Evolutionary conservation across 2,888 invertebrate genomes (phyloP).

Genomic region (Slavum lentiscoides): DNA sequence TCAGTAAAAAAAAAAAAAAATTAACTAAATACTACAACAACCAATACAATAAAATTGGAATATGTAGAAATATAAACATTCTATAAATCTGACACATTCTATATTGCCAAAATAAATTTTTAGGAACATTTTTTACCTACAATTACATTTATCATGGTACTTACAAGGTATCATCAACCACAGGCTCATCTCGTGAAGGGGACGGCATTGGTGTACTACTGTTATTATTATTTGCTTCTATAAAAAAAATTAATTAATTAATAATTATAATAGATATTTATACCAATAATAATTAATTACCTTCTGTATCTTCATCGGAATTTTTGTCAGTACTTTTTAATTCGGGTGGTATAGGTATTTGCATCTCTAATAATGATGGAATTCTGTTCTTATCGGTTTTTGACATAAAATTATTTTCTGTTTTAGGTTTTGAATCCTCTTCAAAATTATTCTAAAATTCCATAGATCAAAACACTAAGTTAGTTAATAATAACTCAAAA

Average conservation of each 20-base stretch:
- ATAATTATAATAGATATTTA: background rate
- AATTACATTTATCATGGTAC: background rate
- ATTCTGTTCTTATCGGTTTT: constrained; percentile 53
- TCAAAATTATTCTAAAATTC: constrained; percentile 31
- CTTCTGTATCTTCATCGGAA: constrained; percentile 29
- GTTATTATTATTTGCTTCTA: constrained; percentile 25
- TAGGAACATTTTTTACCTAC: background rate
- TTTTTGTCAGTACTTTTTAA: constrained; percentile 46
- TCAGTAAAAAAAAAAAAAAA: no score
- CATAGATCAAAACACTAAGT: background rate
- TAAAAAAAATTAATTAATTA: background rate
- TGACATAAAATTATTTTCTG: constrained; percentile 36
- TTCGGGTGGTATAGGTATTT: constrained; percentile 58
- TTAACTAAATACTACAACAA: no score
- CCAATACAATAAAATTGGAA: no score
- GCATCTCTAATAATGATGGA: constrained; percentile 61
- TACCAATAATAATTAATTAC: constrained; percentile 4
- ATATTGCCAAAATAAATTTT: background rate
- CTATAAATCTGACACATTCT: no score
- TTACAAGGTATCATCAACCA: constrained; percentile 34
- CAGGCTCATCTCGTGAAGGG: constrained; percentile 39
- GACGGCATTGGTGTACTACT: constrained; percentile 51
- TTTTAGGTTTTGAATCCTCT: constrained; percentile 22
- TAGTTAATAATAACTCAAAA: background rate
- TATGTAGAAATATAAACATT: no score